Base-by-base conservation (phyloP, 2,888 invertebrate genomes). In the Sesamia inferens region DNA sequence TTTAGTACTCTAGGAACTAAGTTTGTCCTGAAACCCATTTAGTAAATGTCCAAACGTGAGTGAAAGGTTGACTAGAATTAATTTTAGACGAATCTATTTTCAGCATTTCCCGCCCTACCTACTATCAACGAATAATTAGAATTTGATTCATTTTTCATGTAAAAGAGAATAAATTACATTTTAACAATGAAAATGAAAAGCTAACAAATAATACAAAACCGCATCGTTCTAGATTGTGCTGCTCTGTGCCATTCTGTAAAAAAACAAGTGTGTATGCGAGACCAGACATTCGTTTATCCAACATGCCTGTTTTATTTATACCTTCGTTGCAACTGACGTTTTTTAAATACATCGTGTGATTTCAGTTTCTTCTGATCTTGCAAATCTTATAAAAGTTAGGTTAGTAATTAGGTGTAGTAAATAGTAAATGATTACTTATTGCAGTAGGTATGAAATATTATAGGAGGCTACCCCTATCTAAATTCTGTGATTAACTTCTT, bases 131-230 rank as follows among this genome's bases (percentile, higher is more conserved):
- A 64, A 61, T 55, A 69, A 66, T 75, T 51, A 47, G 11, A 74
- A 67, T 55, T 63, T 51, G 58, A 31, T 63, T 51, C 57, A 76
- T 63, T 81, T 58, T 84, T 68, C 54, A 64, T 64, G 61, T 55
- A 55, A 58, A 63, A 59, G 54, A 71, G 77, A 71, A 77, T 71
- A 81, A 70, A 81, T 82, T 74, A 74, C 57, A 74, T 81, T 84
- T 71, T 62, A 66, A 68, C 67, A 77, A 71, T 78, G 62, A 71
- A 72, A 65, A 84, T 70, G 63, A 69, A 74, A 71, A 47, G 48
- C 65, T 42, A 61, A 57, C 48, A 79, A 81, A 70, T 42, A 81
- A 77, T 42, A 76, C 62, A 76, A 81, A 81, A 66, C 58, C 65
- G 47, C 66, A 22, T 64, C 44, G 68, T 51, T 64, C 58, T 69